These are phyloP conservation scores for Nothoprocta perdicaria DNA, from an alignment of 2,113 vertebrate genomes.

Conservation along the genomic window DNA sequence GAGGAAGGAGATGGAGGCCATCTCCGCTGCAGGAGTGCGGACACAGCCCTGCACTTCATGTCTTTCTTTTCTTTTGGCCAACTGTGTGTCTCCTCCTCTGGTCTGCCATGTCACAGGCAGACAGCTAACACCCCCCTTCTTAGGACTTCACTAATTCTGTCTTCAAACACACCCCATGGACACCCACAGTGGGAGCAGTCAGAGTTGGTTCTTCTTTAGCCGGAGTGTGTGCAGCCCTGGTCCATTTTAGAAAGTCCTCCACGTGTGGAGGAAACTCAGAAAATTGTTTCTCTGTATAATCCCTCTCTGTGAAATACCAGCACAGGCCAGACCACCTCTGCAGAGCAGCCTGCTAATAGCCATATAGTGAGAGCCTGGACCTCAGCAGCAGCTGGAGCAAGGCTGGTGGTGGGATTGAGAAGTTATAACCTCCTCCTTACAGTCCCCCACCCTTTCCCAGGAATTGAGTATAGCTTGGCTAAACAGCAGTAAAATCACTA, in stretches of 20 bases:
- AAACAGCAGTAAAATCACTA: not conserved
- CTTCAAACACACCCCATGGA: not conserved
- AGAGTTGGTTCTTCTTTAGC: not conserved
- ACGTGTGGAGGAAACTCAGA: accelerated
- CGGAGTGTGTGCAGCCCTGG: not conserved
- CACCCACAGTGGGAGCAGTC: not conserved
- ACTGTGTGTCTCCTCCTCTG: accelerated
- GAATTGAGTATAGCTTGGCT: not conserved
- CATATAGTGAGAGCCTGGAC: not conserved
- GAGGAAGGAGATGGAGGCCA: not conserved
- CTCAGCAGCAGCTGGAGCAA: not conserved
- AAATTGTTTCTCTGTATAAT: not conserved
- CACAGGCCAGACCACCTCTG: not conserved
- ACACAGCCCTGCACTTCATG: not conserved
- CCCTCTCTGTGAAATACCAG: not conserved
- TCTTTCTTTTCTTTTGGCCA: not conserved
- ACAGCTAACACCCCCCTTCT: accelerated
- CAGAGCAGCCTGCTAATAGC: not conserved
- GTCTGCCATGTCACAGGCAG: accelerated
- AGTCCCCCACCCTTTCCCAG: not conserved
- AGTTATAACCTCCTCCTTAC: not conserved
- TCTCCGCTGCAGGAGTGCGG: not conserved
- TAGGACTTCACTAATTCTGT: not conserved
- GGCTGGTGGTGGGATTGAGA: not conserved
- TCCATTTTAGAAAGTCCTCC: not conserved